Percentiles rank a stretch among this genome's conserved stretches.
phyloP scores from a whole-genome alignment of 2,888 invertebrate genomes.

The Rotaria magnacalcarata region DNA sequence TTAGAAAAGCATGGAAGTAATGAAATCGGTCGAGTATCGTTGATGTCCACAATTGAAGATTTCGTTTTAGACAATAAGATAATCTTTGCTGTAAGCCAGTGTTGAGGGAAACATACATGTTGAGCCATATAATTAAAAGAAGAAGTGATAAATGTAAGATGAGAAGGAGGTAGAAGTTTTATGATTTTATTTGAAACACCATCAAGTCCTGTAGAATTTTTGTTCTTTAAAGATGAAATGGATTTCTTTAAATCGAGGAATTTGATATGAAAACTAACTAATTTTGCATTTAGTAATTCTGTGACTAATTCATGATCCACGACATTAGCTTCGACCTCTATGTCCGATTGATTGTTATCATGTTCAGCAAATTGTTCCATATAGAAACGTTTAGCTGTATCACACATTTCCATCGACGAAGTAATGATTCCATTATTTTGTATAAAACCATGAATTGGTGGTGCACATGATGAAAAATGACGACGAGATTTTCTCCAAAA shows the following conservation, averaged over 20 bases:
- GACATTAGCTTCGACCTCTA: background rate
- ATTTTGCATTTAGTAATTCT: background rate
- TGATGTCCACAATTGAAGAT: background rate
- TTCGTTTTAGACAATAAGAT: background rate
- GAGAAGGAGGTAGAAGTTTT: background rate
- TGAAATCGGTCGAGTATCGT: background rate
- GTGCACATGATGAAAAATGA: background rate
- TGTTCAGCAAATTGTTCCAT: background rate
- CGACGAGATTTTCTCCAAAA: background rate
- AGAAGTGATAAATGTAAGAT: background rate
- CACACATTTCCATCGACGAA: background rate
- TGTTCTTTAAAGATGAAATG: background rate
- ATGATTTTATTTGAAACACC: constrained; percentile 1
- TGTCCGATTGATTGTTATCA: background rate
- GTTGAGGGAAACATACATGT: background rate
- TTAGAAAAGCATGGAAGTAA: background rate
- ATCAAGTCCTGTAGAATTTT: background rate
- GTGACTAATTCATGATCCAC: background rate
- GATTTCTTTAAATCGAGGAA: background rate
- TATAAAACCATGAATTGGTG: background rate
- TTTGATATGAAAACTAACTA: background rate
- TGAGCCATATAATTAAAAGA: background rate
- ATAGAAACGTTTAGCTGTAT: background rate
- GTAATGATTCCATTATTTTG: background rate
- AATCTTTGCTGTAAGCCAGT: background rate